Evolutionary conservation across 1,140 invertebrate species (phyloP).

Genomic region (Anastrepha ludens): DNA sequence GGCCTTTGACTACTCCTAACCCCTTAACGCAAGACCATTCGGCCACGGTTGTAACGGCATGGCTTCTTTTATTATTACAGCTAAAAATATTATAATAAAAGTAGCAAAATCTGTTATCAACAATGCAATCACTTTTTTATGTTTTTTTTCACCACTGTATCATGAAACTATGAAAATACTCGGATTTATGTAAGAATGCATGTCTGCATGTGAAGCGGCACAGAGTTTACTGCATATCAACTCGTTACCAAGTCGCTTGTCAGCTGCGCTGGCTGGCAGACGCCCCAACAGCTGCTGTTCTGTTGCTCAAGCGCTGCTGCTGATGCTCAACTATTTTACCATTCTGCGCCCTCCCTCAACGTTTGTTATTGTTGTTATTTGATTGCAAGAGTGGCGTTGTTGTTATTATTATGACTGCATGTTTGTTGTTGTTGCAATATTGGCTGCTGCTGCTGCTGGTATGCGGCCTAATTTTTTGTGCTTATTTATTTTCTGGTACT

Average conservation of each 20-base stretch:
- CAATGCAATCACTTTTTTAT: too few relatives aligned
- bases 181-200: background rate
- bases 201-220: too few relatives aligned
- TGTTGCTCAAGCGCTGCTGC: background rate
- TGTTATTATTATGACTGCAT: background rate
- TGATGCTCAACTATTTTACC: background rate
- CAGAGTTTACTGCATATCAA: background rate
- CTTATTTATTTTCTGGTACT: background rate
- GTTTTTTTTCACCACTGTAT: too few relatives aligned
- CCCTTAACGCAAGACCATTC: too few relatives aligned
- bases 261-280: background rate
- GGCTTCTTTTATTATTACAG: too few relatives aligned
- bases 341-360: background rate
- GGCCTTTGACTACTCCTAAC: too few relatives aligned
- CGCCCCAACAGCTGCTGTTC: slow-evolving; percentile 18
- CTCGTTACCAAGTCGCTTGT: background rate
- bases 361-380: slow-evolving; percentile 26
- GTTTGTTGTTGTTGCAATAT: slow-evolving; percentile 34
- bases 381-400: background rate
- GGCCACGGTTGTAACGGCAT: too few relatives aligned
- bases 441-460: slow-evolving; percentile 37
- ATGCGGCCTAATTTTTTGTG: slow-evolving; percentile 37
- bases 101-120: too few relatives aligned
- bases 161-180: background rate
- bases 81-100: too few relatives aligned